Base-by-base conservation (phyloP, 2,797 vertebrate genomes). In the Megaceryle alcyon region DNA sequence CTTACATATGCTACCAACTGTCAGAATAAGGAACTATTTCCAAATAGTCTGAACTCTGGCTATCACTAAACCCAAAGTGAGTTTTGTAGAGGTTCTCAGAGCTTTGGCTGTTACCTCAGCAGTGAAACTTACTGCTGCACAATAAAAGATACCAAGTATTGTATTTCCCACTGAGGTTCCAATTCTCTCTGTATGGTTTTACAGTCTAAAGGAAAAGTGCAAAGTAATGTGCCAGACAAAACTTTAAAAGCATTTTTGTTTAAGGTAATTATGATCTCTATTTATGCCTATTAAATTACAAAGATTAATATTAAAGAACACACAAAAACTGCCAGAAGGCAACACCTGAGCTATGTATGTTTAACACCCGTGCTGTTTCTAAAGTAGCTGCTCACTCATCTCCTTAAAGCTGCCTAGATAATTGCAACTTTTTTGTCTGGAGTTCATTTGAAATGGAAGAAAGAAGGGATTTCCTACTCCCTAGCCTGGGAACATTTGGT, bases 231-330 rank as follows among this genome's bases (percentile, higher is more conserved):
- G 51, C 77, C 95, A 96, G 96, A 97, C 44, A 25, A 87, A 94
- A 92, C 80, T 96, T 94, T 95, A 92, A 97, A 95, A 94, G 95
- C 71, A 93, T 94, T 97, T 96, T 94, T 95, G 66, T 97, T 97
- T 94, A 71, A 97, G 96, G 92, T 86, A 96, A 97, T 97, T 96
- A 96, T 93, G 78, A 92, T 94, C 86, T 89, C 78, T 96, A 95
- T 96, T 97, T 96, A 95, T 96, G 86, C 94, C 91, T 94, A 97
- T 97, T 97, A 98, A 97, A 86, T 97, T 97, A 96, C 93, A 97
- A 97, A 96, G 96, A 96, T 95, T 85, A 88, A 94, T 96, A 94
- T 82, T 96, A 93, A 94, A 87, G 93, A 96, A 89, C 92, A 97
- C 83, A 31, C 90, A 95, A 93, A 95, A 96, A 94, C 51, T 92